A percentile compares a stretch with the other conserved stretches of the same genome.
Conservation (phyloP, 2,797 vertebrate genomes). For the Onychomys torridus region DNA sequence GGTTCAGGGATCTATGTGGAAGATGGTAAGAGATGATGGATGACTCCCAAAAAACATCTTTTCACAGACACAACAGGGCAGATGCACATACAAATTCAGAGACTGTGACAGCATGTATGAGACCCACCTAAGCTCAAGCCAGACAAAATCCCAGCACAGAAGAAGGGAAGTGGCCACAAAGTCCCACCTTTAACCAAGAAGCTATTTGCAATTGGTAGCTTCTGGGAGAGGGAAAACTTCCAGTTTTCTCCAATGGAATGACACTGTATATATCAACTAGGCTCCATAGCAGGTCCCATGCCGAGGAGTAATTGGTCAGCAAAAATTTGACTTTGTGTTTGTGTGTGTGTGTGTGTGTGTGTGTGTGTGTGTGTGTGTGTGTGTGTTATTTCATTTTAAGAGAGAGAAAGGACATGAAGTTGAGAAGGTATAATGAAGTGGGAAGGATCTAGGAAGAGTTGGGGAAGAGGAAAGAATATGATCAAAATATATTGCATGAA, state of each 20-base stretch:
- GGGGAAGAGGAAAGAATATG: neutral
- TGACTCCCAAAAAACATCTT: neutral
- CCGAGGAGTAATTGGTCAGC: neutral
- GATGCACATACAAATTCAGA: neutral
- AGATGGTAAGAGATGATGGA: neutral
- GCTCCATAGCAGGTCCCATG: neutral
- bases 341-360: neutral
- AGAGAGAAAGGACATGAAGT: neutral
- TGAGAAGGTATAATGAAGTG: neutral
- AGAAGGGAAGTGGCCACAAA: neutral
- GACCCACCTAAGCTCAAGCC: neutral
- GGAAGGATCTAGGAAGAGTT: neutral
- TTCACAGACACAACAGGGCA: neutral
- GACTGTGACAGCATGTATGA: neutral
- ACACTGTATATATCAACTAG: neutral
- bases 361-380: neutral
- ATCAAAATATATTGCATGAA: neutral
- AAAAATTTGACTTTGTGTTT: neutral
- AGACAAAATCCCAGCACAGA: neutral
- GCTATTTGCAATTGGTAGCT: neutral
- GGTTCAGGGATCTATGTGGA: too few relatives aligned
- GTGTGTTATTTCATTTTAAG: too few relatives aligned
- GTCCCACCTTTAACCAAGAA: too few relatives aligned
- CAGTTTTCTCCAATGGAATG: neutral
- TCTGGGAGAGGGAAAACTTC: neutral